Evolutionary conservation across 2,113 vertebrate species (phyloP).

Genomic region (Amphiprion percula): DNA sequence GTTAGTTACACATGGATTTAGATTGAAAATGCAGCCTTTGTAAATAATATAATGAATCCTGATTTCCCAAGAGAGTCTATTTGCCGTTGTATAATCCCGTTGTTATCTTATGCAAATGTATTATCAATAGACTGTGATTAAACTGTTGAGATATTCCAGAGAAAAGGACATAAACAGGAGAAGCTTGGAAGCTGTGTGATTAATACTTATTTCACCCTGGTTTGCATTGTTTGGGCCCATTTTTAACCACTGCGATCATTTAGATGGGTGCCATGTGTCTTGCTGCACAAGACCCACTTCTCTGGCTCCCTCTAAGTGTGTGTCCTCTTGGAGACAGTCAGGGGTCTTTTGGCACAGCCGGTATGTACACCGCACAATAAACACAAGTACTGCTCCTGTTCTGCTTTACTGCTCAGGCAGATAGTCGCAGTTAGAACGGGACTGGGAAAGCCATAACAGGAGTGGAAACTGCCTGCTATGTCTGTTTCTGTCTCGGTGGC

Average conservation of each 20-base stretch:
- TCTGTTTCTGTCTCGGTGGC: conserved; percentile 72
- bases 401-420: conserved; percentile 76
- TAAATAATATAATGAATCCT: conserved; percentile 29
- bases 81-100: conserved; percentile 21
- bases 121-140: conserved; percentile 9
- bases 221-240: conserved; percentile 40
- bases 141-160: conserved; percentile 20
- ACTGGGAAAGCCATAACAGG: conserved; percentile 81
- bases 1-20: conserved; percentile 13
- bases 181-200: conserved; percentile 34
- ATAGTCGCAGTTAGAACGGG: conserved; percentile 62
- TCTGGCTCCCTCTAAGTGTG: conserved; percentile 28
- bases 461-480: conserved; percentile 83
- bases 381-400: conserved; percentile 74
- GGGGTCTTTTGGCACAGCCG: conserved; percentile 69
- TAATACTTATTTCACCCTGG: conserved; percentile 33
- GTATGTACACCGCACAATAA: conserved; percentile 76
- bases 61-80: conserved; percentile 44
- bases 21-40: conserved; percentile 9
- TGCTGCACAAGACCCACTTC: conserved; percentile 4
- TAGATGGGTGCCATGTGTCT: conserved; percentile 37
- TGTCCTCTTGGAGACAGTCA: conserved; percentile 57
- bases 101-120: conserved; percentile 25
- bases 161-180: background rate
- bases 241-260: conserved; percentile 47